A percentile compares a stretch with the other conserved stretches of the same genome.
Conservation (phyloP, 2,113 vertebrate genomes). For the Dendropsophus ebraccatus region DNA sequence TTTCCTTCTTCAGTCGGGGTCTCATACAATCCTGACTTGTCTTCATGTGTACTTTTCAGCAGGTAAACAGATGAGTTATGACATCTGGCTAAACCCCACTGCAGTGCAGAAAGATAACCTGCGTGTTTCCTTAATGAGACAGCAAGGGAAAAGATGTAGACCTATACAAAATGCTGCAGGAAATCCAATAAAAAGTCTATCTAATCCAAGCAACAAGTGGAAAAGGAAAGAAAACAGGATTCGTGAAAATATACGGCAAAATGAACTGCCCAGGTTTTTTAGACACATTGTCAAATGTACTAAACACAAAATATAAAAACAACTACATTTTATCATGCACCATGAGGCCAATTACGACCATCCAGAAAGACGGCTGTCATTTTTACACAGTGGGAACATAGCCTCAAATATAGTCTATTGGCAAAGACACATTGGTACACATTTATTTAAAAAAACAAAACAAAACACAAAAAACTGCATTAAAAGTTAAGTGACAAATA, state of each 20-base stretch:
- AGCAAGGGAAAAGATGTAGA: conserved; percentile 52
- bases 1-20: background rate
- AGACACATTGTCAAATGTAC: background rate
- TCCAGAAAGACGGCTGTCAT: no score
- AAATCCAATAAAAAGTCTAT: conserved; percentile 41
- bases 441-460: background rate
- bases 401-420: background rate
- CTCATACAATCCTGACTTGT: conserved; percentile 1
- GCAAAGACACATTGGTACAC: background rate
- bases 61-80: conserved; percentile 38
- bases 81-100: conserved; percentile 46
- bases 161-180: conserved; percentile 20
- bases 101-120: conserved; percentile 27
- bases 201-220: conserved; percentile 51
- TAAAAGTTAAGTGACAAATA: no score
- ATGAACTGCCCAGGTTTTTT: background rate
- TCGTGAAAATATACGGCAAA: background rate
- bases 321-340: background rate
- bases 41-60: conserved; percentile 15
- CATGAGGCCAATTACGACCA: no score
- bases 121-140: conserved; percentile 52
- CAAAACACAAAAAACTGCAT: no score
- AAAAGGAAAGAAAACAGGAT: conserved; percentile 6
- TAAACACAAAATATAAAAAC: background rate
- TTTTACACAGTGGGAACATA: no score